Evolutionary conservation across 92 coral and sea anemone species (phyloP).

Genomic region (Chrysogorgia sp.): DNA sequence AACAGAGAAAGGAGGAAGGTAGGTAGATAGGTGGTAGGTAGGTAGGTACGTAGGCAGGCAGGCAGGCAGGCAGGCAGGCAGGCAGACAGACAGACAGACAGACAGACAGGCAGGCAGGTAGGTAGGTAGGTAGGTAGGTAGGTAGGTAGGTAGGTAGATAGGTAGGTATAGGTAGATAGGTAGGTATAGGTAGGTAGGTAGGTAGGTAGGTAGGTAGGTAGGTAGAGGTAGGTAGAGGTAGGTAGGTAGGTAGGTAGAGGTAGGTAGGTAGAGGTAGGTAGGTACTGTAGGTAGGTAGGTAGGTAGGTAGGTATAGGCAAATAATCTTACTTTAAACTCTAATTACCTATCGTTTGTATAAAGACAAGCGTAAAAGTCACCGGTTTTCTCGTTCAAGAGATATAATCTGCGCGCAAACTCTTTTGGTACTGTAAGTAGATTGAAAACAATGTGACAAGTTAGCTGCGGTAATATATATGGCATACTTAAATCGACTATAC

Average conservation of each 20-base stretch:
- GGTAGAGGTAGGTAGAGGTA: not conserved
- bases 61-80: too few relatives aligned
- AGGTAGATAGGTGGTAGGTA: not conserved
- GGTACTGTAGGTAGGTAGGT: too few relatives aligned
- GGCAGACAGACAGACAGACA: too few relatives aligned
- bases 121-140: not conserved
- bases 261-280: not conserved
- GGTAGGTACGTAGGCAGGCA: too few relatives aligned
- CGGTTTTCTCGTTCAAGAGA: conserved; percentile 67
- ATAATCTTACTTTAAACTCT: not conserved
- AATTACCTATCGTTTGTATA: conserved; percentile 66
- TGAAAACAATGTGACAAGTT: not conserved
- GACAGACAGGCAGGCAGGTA: too few relatives aligned
- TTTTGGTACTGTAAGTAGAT: conserved; percentile 58
- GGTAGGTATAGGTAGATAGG: too few relatives aligned
- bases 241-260: not conserved
- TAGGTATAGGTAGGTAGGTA: too few relatives aligned
- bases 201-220: too few relatives aligned
- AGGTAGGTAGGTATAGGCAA: not conserved
- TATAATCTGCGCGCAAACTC: conserved; percentile 70
- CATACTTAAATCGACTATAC: not conserved
- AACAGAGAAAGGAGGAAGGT: not conserved
- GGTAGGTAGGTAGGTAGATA: too few relatives aligned
- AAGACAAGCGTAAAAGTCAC: conserved; percentile 71
- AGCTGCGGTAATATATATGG: not conserved